Evolutionary conservation across 1,140 invertebrate species (phyloP), one percentile per base, ranked within the genome.

Genomic region (Drosophila oshimai): DNA sequence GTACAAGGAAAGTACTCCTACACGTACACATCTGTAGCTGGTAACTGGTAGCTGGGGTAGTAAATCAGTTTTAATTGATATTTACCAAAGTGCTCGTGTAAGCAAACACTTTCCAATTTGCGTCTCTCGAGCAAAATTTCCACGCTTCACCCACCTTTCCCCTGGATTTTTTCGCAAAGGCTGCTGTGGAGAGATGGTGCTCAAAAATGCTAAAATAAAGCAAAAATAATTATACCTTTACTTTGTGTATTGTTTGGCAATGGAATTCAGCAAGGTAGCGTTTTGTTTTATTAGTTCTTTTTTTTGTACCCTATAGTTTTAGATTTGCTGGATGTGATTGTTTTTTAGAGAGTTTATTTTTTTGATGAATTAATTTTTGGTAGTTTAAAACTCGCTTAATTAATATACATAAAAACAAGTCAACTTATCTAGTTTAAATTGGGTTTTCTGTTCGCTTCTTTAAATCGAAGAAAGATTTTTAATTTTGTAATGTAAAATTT

Each of bases 41-140:
- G 61, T n/a, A n/a, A n/a, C n/a, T n/a, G n/a, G 41, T 2, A 36
- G 28, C 42, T 26, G 28, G 61, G 41, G 41, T 62, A 44, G 81
- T 75, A 81, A 87, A 87, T 74, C 81, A 81, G 81, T 87, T 87
- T 87, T 87, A 87, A 87, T 87, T 87, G 81, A 87, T 87, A 87
- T 87, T 87, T 87, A 77, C 81, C 83, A 88, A 87, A 87, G 81
- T 87, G 60, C 81, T 87, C 57, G 78, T 87, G 81, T 74, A 88
- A 67, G 77, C 73, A 87, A 87, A 87, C 81, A 87, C 83, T 87
- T 87, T 70, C 68, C 60, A 60, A 69, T 77, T 68, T 72, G 58
- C 69, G 69, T 86, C 71, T 68, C 67, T 46, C 46, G 41, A 71
- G 74, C 61, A 46, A 70, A 70, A 54, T 77, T 87, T 68, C 31